Base-by-base conservation (phyloP, 2,888 invertebrate species). In the Baccha elongata region DNA sequence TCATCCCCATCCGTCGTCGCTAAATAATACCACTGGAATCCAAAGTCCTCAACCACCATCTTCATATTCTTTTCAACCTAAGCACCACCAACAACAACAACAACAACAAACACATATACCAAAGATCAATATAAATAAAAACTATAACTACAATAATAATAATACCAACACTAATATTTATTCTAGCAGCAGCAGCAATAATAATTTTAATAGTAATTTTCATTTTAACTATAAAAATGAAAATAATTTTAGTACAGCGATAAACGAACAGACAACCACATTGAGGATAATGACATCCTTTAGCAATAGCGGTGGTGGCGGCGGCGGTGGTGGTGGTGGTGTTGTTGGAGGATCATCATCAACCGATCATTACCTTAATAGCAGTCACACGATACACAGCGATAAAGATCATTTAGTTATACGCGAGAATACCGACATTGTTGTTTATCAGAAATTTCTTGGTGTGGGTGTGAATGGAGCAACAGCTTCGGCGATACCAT, bases 371-470 rank as follows among this genome's bases (percentile, higher is more conserved):
- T 85, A 84, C 46, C 67, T 84, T 75, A 86, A 86, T 85, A 78
- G 79, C 68, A 85, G 76, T 71, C 75, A 86, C 76, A 86, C 85
- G 67, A 86, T 86, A 75, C 86, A 86, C 35, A 86, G 84, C 64
- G 85, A 86, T 55, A 87, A 88, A 55, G 87, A 88, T 85, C 89
- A 90, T 85, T 85, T 90, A 73, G 86, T 90, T 53, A 87, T 89
- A 53, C 89, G 89, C 58, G 89, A 88, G 84, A 89, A 89, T 75
- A 89, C 88, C 65, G 90, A 90, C 73, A 88, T 90, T 85, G 87
- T 91, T 52, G 86, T 90, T 0, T 90, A 89, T 85, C 88, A 89
- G 32, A 85, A 86, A 67, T 86, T 72, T 71, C 84, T 85, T 65
- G 64, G 65, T 40, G 78, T 37, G 19, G 80, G 81, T 64, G 75